Conservation (phyloP, 2,113 vertebrate species). For the Acrocephalus arundinaceus region DNA sequence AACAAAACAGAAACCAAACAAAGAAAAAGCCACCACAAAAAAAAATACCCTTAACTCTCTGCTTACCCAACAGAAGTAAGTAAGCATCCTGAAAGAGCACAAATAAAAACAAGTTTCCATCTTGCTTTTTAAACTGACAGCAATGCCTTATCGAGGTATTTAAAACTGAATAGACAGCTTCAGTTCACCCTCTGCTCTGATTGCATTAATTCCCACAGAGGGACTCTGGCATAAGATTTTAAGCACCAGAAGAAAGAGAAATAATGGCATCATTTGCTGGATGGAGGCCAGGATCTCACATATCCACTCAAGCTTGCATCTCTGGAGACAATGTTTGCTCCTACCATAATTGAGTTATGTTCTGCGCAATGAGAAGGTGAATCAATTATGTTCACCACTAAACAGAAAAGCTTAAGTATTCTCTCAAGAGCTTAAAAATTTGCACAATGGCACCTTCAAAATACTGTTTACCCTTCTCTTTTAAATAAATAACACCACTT, state of each 20-base stretch:
- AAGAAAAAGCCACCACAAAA: background rate
- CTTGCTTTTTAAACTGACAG: background rate
- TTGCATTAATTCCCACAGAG: background rate
- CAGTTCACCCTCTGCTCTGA: background rate
- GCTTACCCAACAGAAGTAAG: background rate
- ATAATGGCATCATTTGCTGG: conserved; percentile 49
- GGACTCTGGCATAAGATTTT: background rate
- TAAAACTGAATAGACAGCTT: background rate
- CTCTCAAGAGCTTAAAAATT: conserved; percentile 32
- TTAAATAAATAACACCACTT: conserved; percentile 2
- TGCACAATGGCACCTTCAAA: background rate
- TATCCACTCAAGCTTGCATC: conserved; percentile 45
- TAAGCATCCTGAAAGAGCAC: background rate
- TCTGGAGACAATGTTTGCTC: conserved; percentile 63
- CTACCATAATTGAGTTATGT: conserved; percentile 65
- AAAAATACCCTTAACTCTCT: background rate
- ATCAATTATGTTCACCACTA: conserved; percentile 68
- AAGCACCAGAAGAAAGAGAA: conserved; percentile 44
- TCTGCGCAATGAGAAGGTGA: conserved; percentile 66
- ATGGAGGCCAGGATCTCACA: conserved; percentile 36
- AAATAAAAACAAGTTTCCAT: background rate
- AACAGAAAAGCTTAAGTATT: conserved; percentile 52
- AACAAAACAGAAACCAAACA: background rate
- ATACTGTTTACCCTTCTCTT: background rate
- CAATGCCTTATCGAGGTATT: background rate